These are phyloP conservation scores for Rhamphomyia laevipes DNA, from an alignment of 2,888 invertebrate genomes.

Conservation along the genomic window DNA sequence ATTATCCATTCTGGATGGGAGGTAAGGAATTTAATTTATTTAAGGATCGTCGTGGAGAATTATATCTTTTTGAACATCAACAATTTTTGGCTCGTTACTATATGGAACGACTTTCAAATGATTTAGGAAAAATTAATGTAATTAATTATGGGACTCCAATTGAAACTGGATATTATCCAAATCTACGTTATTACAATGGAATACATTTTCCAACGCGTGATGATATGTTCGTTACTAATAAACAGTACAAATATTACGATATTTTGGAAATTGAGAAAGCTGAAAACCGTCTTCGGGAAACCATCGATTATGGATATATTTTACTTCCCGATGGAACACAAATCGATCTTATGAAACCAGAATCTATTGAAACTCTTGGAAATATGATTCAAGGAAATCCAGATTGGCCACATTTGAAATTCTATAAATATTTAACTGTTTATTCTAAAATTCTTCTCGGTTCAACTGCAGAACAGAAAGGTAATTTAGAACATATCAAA, in stretches of 20 bases:
- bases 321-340: conserved; percentile 41
- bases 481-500: conserved; percentile 20
- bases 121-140: conserved; percentile 46
- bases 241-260: conserved; percentile 25
- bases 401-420: conserved; percentile 46
- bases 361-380: conserved; percentile 52
- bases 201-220: conserved; percentile 47
- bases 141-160: conserved; percentile 42
- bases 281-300: conserved; percentile 40
- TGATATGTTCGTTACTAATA: conserved; percentile 31
- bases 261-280: conserved; percentile 23
- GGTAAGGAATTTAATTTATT: conserved; percentile 39
- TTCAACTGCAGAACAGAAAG: conserved; percentile 20
- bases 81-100: conserved; percentile 58
- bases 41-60: conserved; percentile 50
- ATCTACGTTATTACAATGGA: conserved; percentile 49
- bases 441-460: conserved; percentile 50
- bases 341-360: conserved; percentile 46
- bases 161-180: conserved; percentile 46
- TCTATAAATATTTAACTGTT: conserved; percentile 47
- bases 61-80: conserved; percentile 53
- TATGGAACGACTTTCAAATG: conserved; percentile 54
- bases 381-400: conserved; percentile 52
- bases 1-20: conserved; percentile 52
- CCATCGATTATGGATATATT: conserved; percentile 40